Percentiles rank a stretch among this genome's conserved stretches.
Conservation (phyloP, 92 coral and sea anemone species). For the Bergia puertoricense region DNA sequence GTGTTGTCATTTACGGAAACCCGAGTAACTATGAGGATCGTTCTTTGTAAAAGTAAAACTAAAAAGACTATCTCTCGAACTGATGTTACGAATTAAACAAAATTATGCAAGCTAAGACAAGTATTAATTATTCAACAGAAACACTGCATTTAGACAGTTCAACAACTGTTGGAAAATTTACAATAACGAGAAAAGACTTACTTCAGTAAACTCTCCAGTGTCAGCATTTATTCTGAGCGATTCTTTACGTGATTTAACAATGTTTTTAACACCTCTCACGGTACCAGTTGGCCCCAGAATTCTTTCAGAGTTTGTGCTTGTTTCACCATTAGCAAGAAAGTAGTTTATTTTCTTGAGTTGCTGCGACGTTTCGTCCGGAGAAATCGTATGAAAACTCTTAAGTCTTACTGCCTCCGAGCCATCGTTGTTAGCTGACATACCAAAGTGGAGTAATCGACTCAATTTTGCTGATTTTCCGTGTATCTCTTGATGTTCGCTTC, state of each 20-base stretch:
- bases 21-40: neutral
- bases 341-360: slow-evolving; percentile 2
- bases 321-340: neutral
- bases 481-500: neutral
- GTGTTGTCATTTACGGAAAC: neutral
- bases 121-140: slow-evolving; percentile 27
- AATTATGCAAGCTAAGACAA: slow-evolving; percentile 5
- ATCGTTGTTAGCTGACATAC: slow-evolving; percentile 13
- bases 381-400: slow-evolving; percentile 9
- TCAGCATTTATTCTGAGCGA: slow-evolving; percentile 48
- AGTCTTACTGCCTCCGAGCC: slow-evolving; percentile 17
- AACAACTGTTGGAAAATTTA: slow-evolving; percentile 30
- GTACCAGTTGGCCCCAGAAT: slow-evolving; percentile 92
- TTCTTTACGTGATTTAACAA: slow-evolving; percentile 77
- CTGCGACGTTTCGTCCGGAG: slow-evolving; percentile 11
- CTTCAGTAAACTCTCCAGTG: slow-evolving; percentile 49
- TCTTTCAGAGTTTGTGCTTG: slow-evolving; percentile 31
- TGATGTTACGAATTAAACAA: neutral
- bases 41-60: neutral
- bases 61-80: neutral
- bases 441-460: slow-evolving; percentile 3
- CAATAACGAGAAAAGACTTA: slow-evolving; percentile 31
- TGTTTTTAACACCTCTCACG: slow-evolving; percentile 89
- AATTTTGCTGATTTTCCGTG: slow-evolving; percentile 3
- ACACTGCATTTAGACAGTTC: slow-evolving; percentile 2